These are phyloP conservation scores for Galbula dea DNA, from an alignment of 2,113 vertebrate genomes.

Conservation along the genomic window DNA sequence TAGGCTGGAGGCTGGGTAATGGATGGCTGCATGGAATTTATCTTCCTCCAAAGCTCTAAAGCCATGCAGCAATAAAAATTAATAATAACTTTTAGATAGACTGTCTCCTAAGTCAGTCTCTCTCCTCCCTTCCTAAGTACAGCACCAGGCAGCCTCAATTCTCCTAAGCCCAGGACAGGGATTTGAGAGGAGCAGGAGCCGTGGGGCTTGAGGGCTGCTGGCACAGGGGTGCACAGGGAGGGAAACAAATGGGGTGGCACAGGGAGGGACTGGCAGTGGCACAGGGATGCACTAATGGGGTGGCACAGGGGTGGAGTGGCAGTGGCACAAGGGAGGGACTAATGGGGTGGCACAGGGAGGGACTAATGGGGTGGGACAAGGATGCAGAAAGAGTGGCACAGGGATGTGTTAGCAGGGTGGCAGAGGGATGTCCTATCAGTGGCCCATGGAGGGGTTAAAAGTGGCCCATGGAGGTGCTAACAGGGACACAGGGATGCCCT, in stretches of 20 bases:
- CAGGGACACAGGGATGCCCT: not conserved
- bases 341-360: too few relatives aligned
- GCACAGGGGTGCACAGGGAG: too few relatives aligned
- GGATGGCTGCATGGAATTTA: conserved; percentile 71
- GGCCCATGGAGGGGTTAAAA: accelerated
- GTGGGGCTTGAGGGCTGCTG: not conserved
- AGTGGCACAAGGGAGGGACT: not conserved
- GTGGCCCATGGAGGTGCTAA: not conserved
- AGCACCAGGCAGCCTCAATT: not conserved
- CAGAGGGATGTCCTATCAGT: accelerated
- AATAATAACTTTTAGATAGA: conserved; percentile 62
- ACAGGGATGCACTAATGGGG: not conserved
- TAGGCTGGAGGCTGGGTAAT: conserved; percentile 39
- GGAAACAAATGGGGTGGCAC: not conserved
- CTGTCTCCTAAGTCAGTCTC: not conserved
- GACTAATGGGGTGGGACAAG: accelerated
- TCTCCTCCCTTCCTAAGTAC: not conserved
- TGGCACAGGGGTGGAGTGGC: not conserved
- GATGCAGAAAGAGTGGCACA: accelerated
- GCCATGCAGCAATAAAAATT: conserved; percentile 61
- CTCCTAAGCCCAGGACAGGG: not conserved
- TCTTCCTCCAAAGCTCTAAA: conserved; percentile 64
- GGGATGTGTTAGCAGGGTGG: accelerated
- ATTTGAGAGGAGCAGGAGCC: not conserved
- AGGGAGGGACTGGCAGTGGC: accelerated